Base-by-base conservation (phyloP, 2,888 invertebrate genomes). In the Malachius bipustulatus region DNA sequence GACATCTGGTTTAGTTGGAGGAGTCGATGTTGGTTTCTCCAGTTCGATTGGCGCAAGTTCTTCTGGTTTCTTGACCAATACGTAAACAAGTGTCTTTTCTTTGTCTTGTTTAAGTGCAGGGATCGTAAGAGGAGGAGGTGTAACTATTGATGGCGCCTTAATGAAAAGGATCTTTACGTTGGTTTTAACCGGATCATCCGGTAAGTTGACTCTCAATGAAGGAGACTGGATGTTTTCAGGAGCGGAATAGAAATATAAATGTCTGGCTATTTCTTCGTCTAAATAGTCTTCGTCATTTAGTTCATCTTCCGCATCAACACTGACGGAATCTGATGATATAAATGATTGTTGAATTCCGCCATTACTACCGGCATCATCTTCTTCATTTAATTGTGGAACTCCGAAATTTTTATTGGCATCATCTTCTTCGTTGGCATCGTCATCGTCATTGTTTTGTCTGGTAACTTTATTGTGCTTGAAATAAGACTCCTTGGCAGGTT, bases 1-100 rank as follows among this genome's bases (percentile, higher is more conserved):
- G 41, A 85, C 87, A 66, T 87, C 85, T 36, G 87, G 87, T 68
- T 87, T 87, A 58, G 79, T 75, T 43, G 84, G 84, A 54, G 78
- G 77, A 35, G 82, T 82, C 33, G 83, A 82, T 3, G 76, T 71
- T 14, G 76, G 67, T 8, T 79, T 74, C 34, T 82, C 83, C 49
- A 85, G 73, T 49, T 72, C 67, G 60, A 85, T 77, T 50, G 83
- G 80, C 46, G 77, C 81, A 45, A 77, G 77, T 43, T 83, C 82
- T 55, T 87, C 85, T 52, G 84, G 87, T 45, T 57, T 57, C 46
- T 60, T 62, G 11, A 56, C 57, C 47, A 62, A 45, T 16, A 62
- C 60, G 44, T 60, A 62, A 14, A 62, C 57, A 11, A 56, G 36
- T 3, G 61, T 62, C 39, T 59, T 60, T 28, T 61, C 59, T 45